Conservation (phyloP, 2,113 vertebrate species). For the Nipponia nippon region DNA sequence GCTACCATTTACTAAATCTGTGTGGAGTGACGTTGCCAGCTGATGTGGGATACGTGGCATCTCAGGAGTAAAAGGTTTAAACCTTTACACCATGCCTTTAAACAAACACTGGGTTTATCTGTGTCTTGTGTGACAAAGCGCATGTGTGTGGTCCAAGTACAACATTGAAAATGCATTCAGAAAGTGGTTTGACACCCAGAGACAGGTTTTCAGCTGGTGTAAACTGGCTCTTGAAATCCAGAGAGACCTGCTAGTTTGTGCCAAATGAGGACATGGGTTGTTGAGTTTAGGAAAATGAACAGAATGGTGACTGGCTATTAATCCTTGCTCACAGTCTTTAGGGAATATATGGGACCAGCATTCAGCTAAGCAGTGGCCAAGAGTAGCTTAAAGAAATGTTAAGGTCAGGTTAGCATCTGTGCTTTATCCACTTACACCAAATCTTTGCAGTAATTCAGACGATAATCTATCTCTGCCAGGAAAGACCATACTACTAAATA, state of each 20-base stretch:
- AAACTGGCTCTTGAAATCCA: background rate
- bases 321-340: background rate
- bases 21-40: background rate
- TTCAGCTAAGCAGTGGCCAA: background rate
- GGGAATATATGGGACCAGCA: background rate
- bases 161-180: background rate
- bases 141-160: accelerated
- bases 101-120: background rate
- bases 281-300: background rate
- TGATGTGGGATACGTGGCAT: background rate
- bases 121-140: background rate
- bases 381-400: background rate
- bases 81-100: background rate
- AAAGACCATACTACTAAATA: background rate
- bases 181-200: background rate
- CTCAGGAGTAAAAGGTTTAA: background rate
- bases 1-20: background rate
- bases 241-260: background rate
- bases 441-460: background rate
- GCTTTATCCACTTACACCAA: background rate
- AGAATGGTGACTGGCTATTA: background rate
- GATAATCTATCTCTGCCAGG: background rate
- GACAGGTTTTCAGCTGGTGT: background rate
- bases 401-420: background rate
- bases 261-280: background rate